Base-by-base conservation (phyloP, 1,140 invertebrate genomes). In the Papilio polyxenes region DNA sequence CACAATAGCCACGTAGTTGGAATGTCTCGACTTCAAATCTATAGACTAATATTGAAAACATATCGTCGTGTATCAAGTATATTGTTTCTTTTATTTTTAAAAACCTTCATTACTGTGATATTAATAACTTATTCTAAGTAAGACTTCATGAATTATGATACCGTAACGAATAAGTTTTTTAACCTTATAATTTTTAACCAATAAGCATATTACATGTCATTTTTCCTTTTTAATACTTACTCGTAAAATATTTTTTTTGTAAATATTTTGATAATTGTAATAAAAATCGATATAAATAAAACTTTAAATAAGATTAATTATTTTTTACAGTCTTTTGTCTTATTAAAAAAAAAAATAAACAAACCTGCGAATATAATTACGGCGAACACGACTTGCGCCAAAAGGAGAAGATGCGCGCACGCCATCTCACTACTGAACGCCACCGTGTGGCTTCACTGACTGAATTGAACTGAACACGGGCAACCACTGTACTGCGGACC, bases 401-500 rank as follows among this genome's bases (percentile, higher is more conserved):
- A 80, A 6, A 69, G 20, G 23, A 79, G 59, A 17, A 80, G 78
- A 37, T 65, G 56, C 37, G 23, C 44, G 40, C 78, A n/a, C 48
- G 78, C 78, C 78, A 80, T 80, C 78, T n/a, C 59, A 40, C 51
- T n/a, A 79, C 59, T 40, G 48, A 40, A 17, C 78, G 59, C 78
- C 78, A 80, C 59, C 78, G 62, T 37, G 78, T 80, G 78, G 78
- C 78, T 80, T 44, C 59, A 59, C 37, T 59, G 77, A 80, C 77
- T 80, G 77, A 80, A 80, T 37, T 59, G 56, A 62, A n/a, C 59
- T 37, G 77, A 20, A 62, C 65, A 37, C 65, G 48, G 10, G 8
- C 59, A 37, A 23, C 76, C 31, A 62, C 77, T n/a, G 59, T 11
- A 80, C 78, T 69, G 11, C 7, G 65, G 23, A 69, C 65, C 11